Evolutionary conservation across 2,113 vertebrate genomes (phyloP).

Genomic region (Thryonomys swinderianus): DNA sequence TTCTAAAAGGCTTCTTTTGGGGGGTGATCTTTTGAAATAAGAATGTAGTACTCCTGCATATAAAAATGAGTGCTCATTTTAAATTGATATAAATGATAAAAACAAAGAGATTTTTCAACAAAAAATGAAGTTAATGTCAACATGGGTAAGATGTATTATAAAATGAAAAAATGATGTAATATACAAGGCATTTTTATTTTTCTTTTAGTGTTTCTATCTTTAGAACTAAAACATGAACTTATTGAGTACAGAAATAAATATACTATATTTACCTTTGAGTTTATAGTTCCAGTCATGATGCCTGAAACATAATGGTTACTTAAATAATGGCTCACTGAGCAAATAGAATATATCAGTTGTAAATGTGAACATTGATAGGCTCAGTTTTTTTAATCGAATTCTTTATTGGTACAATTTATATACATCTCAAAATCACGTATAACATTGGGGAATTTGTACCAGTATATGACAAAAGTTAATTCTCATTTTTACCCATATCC

Average conservation of each 20-base stretch:
- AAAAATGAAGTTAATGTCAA: slow-evolving; percentile 5
- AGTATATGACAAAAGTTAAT: too few species aligned
- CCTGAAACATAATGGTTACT: not conserved
- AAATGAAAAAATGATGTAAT: not conserved
- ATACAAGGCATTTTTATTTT: not conserved
- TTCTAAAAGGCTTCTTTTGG: not conserved
- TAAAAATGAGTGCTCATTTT: not conserved
- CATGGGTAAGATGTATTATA: not conserved
- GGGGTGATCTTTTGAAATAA: not conserved
- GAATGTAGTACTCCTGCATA: not conserved
- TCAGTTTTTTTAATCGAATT: too few species aligned
- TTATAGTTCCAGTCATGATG: not conserved
- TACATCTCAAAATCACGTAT: too few species aligned
- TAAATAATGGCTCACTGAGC: not conserved
- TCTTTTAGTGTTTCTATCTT: not conserved
- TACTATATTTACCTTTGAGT: not conserved
- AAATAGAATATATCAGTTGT: not conserved
- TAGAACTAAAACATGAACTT: not conserved
- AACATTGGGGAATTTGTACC: too few species aligned
- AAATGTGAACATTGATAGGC: not conserved
- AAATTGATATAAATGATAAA: not conserved
- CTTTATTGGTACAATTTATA: too few species aligned
- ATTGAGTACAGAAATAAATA: not conserved
- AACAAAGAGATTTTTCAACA: not conserved
- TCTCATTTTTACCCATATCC: too few species aligned